phyloP scores from a whole-genome alignment of 2,888 invertebrate genomes.

The Pollenia labialis region DNA sequence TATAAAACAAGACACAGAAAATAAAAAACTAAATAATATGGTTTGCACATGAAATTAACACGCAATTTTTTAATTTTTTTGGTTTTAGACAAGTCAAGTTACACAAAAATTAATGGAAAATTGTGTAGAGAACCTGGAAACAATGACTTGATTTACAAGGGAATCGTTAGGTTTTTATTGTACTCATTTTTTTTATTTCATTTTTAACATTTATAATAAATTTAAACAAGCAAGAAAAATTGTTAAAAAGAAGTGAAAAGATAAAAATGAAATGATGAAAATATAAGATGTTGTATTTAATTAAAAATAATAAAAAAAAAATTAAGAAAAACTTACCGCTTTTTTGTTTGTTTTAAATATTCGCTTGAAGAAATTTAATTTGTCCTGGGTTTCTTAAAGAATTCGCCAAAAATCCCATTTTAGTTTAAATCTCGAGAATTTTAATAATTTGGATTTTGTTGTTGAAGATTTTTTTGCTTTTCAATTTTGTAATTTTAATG shows the following conservation, averaged over 20 bases:
- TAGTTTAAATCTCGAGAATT: slow-evolving; percentile 5
- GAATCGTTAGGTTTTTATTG: slow-evolving; percentile 48
- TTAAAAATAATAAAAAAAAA: slow-evolving; percentile 23
- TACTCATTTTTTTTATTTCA: neutral
- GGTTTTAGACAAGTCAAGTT: slow-evolving; percentile 52
- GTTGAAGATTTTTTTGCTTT: slow-evolving; percentile 1
- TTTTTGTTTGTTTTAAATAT: slow-evolving; percentile 36
- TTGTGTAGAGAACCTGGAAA: slow-evolving; percentile 62
- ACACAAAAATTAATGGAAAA: slow-evolving; percentile 63
- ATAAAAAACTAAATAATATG: slow-evolving; percentile 25
- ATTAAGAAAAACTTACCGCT: slow-evolving; percentile 50
- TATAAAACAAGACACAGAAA: neutral
- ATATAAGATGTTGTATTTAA: slow-evolving; percentile 22
- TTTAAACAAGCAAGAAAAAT: slow-evolving; percentile 36
- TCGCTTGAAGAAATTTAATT: slow-evolving; percentile 17
- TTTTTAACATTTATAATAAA: slow-evolving; percentile 46
- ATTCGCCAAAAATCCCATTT: slow-evolving; percentile 48
- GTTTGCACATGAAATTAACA: slow-evolving; percentile 64
- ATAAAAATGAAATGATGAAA: slow-evolving; percentile 9
- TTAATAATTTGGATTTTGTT: slow-evolving; percentile 12
- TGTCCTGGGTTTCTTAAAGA: slow-evolving; percentile 23
- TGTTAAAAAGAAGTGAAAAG: slow-evolving; percentile 15
- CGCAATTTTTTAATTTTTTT: slow-evolving; percentile 58
- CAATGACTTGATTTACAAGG: slow-evolving; percentile 65
- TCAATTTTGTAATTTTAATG: slow-evolving; percentile 49